Conservation (phyloP, 2,113 vertebrate species). For the Ameiurus melas region DNA sequence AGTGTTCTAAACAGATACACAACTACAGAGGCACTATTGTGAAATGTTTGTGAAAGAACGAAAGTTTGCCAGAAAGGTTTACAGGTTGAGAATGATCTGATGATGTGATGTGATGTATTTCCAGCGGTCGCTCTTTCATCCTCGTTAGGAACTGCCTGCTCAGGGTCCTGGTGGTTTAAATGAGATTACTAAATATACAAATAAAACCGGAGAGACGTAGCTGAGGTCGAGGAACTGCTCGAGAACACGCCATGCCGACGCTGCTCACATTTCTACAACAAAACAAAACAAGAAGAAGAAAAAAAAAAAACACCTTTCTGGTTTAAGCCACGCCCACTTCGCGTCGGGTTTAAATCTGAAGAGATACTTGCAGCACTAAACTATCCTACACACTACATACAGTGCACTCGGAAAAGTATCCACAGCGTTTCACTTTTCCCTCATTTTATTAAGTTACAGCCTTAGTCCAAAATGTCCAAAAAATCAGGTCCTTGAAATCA, state of each 20-base stretch:
- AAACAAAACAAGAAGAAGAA: too few species aligned
- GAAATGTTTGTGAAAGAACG: too few species aligned
- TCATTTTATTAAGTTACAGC: too few species aligned
- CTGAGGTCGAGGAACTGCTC: background rate
- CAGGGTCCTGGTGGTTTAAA: background rate
- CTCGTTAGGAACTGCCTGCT: background rate
- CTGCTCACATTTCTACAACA: background rate
- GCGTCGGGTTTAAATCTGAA: background rate
- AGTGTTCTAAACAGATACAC: background rate
- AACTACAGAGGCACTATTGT: too few species aligned
- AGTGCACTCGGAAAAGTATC: background rate
- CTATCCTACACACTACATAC: background rate
- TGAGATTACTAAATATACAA: background rate
- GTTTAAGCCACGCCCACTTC: background rate
- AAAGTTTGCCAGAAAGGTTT: background rate
- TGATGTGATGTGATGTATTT: background rate
- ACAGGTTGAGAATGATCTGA: background rate
- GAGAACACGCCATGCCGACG: too few species aligned
- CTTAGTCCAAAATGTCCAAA: too few species aligned
- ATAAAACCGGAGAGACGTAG: background rate
- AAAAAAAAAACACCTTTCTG: too few species aligned
- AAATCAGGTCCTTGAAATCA: too few species aligned
- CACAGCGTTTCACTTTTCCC: too few species aligned
- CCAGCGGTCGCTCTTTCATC: background rate
- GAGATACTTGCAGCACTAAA: background rate